Percentiles rank a stretch among this genome's conserved stretches.
Evolutionary conservation across 1,140 invertebrate species (phyloP).

Genomic region (Anastrepha obliqua): DNA sequence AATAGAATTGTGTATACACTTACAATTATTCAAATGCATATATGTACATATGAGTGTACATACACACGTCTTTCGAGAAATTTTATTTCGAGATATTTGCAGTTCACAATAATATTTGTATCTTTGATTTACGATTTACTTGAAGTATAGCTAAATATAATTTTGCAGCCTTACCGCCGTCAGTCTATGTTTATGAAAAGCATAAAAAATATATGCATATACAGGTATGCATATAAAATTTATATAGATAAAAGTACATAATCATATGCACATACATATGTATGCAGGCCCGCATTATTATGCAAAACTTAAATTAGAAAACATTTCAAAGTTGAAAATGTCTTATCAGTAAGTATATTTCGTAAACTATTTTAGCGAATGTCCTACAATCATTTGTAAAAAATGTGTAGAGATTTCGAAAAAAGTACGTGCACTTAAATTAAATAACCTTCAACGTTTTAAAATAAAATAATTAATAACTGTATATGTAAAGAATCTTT

Average conservation of each 20-base stretch:
- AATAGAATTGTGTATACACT: slow-evolving; percentile 20
- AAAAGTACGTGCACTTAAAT: not conserved
- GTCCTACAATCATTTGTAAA: slow-evolving; percentile 8
- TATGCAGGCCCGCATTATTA: not conserved
- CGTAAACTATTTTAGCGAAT: slow-evolving; percentile 8
- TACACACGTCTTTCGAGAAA: not conserved
- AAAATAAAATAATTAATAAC: too few species aligned
- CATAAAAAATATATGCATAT: not conserved
- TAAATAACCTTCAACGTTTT: not conserved
- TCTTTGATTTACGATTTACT: not conserved
- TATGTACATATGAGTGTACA: not conserved
- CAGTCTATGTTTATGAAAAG: slow-evolving; percentile 28
- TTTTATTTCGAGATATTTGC: slow-evolving; percentile 26
- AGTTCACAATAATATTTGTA: slow-evolving; percentile 18
- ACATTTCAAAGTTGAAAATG: slow-evolving; percentile 12
- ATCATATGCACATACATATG: not conserved
- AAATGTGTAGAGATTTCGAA: not conserved
- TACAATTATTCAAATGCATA: not conserved
- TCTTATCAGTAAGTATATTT: not conserved
- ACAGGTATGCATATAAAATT: not conserved
- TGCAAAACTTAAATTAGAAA: slow-evolving; percentile 27
- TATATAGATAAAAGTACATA: not conserved
- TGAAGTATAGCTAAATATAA: slow-evolving; percentile 45
- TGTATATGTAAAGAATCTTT: too few species aligned
- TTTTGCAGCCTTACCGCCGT: slow-evolving; percentile 38